Evolutionary conservation across 64 coral and sea anemone genomes (phyloP).

Genomic region (Porites australiensis): DNA sequence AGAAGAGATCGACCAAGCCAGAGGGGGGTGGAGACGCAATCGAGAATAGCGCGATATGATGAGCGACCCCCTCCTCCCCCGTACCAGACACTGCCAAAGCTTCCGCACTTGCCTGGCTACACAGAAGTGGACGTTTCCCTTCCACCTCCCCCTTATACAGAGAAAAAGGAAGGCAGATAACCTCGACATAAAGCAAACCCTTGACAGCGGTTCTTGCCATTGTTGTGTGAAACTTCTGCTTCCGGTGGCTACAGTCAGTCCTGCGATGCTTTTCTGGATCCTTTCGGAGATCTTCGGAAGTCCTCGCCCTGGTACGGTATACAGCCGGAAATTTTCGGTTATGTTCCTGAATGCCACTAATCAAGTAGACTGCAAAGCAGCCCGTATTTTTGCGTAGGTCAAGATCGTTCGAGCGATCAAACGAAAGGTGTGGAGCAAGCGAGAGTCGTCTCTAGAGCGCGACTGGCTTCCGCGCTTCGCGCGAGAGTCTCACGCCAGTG

Average conservation of each 20-base stretch:
- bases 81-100: conserved; percentile 32
- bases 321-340: too few species aligned
- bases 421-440: too few species aligned
- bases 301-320: not conserved
- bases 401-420: too few species aligned
- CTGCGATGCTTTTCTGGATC: not conserved
- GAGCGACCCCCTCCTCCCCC: conserved; percentile 48
- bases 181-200: not conserved
- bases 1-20: conserved; percentile 15
- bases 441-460: too few species aligned
- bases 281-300: not conserved
- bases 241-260: too few species aligned
- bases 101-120: conserved; percentile 40
- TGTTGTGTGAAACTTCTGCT: too few species aligned
- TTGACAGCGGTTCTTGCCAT: not conserved
- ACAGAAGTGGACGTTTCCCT: conserved; percentile 13
- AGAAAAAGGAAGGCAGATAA: conserved; percentile 53
- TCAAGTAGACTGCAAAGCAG: too few species aligned
- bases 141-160: conserved; percentile 35
- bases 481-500: too few species aligned
- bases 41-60: conserved; percentile 4
- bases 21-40: conserved; percentile 30
- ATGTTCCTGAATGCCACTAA: too few species aligned
- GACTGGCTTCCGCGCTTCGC: too few species aligned
- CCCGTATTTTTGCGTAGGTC: too few species aligned